phyloP scores from a whole-genome alignment of 2,797 vertebrate genomes.

The Leptoclinus maculatus region DNA sequence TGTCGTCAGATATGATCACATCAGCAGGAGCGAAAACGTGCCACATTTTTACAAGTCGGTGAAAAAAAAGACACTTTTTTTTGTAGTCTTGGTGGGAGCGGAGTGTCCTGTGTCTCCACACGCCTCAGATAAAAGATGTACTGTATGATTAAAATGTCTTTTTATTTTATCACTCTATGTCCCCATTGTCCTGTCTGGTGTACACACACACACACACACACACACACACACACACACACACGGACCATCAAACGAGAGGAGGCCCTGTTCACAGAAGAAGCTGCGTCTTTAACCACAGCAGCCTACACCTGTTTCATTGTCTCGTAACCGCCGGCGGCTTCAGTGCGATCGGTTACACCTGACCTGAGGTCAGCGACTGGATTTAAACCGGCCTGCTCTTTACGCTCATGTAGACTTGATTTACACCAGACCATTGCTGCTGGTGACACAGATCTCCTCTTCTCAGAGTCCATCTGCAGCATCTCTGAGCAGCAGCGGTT shows the following conservation, averaged over 20 bases:
- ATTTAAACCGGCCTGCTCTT: constrained; percentile 24
- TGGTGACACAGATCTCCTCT: constrained; percentile 12
- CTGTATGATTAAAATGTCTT: constrained; percentile 74
- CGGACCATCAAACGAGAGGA: constrained; percentile 11
- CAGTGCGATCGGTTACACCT: constrained; percentile 30
- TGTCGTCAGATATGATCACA: constrained; percentile 31
- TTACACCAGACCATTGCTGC: constrained; percentile 14
- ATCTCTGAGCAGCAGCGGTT: not conserved
- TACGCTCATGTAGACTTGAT: constrained; percentile 1
- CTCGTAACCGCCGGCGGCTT: constrained; percentile 38
- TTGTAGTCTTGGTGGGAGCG: constrained; percentile 37
- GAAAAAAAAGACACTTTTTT: constrained; percentile 6
- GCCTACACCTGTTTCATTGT: constrained; percentile 64
- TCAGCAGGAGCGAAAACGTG: constrained; percentile 17
- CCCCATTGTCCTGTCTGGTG: not conserved
- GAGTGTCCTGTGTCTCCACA: constrained; percentile 38
- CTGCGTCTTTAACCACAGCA: constrained; percentile 15
- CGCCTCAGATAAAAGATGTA: constrained; percentile 63
- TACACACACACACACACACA: not conserved
- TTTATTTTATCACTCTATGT: constrained; percentile 42
- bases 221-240: too few species aligned
- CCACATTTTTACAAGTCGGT: constrained; percentile 49
- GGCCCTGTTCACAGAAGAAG: constrained; percentile 9
- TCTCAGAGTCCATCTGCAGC: not conserved
- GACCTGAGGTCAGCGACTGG: constrained; percentile 11